Conservation (phyloP, 2,113 vertebrate species). For the Piprites chloris region DNA sequence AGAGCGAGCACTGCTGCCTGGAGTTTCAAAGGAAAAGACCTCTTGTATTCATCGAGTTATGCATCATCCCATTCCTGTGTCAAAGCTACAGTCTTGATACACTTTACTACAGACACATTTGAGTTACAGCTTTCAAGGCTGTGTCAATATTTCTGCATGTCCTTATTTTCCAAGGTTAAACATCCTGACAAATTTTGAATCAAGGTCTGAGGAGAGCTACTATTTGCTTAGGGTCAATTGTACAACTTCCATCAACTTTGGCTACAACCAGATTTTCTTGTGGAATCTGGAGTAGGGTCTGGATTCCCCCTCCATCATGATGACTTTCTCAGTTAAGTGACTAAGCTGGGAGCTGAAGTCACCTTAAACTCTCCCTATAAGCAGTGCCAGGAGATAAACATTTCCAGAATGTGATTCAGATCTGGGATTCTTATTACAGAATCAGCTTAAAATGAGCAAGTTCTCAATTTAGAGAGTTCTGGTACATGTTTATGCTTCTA, state of each 20-base stretch:
- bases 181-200: neutral
- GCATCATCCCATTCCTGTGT: neutral
- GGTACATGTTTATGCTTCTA: constrained; percentile 10
- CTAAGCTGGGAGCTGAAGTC: neutral
- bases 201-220: neutral
- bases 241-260: neutral
- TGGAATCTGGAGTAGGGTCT: neutral
- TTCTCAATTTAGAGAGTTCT: constrained; percentile 50
- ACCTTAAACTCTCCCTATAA: neutral
- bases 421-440: constrained; percentile 37
- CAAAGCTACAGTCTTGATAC: neutral
- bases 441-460: constrained; percentile 63
- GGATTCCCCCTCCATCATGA: neutral
- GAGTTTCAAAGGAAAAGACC: constrained; percentile 30
- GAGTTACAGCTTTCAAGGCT: constrained; percentile 3
- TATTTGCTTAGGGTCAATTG: neutral
- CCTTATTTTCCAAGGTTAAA: constrained; percentile 28
- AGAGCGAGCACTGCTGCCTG: neutral
- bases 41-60: neutral
- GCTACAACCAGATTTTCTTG: neutral
- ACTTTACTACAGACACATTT: neutral
- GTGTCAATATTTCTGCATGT: constrained; percentile 12
- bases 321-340: neutral
- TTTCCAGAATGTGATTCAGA: constrained; percentile 52
- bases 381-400: neutral